These are phyloP conservation scores for Macrosteles quadrilineatus DNA, from an alignment of 1,140 invertebrate species.

Conservation along the genomic window DNA sequence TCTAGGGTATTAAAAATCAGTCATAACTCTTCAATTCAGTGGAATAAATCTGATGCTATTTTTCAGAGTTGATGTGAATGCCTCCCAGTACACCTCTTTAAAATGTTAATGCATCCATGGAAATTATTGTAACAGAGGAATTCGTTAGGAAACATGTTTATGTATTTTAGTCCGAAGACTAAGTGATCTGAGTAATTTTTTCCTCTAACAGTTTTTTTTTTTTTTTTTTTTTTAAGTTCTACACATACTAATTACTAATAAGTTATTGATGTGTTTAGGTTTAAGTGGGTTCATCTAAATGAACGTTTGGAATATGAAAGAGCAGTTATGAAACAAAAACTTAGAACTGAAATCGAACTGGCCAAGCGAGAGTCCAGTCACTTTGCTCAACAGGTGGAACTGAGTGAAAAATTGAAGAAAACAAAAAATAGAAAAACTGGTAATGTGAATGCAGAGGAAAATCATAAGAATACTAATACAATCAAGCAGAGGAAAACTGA, in stretches of 20 bases:
- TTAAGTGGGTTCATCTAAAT: slow-evolving; percentile 94
- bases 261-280: slow-evolving; percentile 62
- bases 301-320: slow-evolving; percentile 91
- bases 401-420: slow-evolving; percentile 34
- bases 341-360: slow-evolving; percentile 85
- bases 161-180: too few species aligned
- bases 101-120: too few species aligned
- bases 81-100: too few species aligned
- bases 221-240: neutral
- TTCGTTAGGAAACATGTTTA: too few species aligned
- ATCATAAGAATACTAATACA: neutral
- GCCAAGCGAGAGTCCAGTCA: slow-evolving; percentile 78
- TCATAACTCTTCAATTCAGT: too few species aligned
- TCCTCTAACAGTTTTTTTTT: neutral
- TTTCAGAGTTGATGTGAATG: too few species aligned
- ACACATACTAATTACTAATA: slow-evolving; percentile 5
- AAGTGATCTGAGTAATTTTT: too few species aligned
- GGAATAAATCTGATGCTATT: too few species aligned
- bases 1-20: too few species aligned
- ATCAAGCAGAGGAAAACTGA: slow-evolving; percentile 35
- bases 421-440: neutral
- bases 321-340: slow-evolving; percentile 81
- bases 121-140: too few species aligned
- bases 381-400: slow-evolving; percentile 42
- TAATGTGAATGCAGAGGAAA: neutral